Evolutionary conservation across 2,888 invertebrate species (phyloP).

Genomic region (Pardosa pseudoannulata): DNA sequence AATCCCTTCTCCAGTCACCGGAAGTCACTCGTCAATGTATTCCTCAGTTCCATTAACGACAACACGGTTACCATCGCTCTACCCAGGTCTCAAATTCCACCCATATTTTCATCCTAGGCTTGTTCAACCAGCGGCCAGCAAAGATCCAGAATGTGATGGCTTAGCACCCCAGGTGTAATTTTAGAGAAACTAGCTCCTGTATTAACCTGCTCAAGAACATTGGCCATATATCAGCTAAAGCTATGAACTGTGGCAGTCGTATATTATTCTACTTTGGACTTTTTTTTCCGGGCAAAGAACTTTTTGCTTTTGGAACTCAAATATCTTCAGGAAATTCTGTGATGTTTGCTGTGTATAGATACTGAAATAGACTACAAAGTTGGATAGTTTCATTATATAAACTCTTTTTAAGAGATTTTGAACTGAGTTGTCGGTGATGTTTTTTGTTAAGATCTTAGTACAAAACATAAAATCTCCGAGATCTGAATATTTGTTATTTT

Average conservation of each 20-base stretch:
- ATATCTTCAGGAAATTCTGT: not conserved
- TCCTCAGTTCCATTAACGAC: conserved; percentile 42
- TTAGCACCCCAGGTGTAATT: conserved; percentile 41
- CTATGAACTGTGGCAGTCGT: not conserved
- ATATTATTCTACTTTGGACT: not conserved
- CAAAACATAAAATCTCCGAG: not conserved
- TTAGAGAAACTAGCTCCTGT: not conserved
- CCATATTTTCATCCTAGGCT: conserved; percentile 70
- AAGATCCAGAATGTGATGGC: conserved; percentile 65
- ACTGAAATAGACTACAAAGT: not conserved
- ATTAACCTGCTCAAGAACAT: not conserved
- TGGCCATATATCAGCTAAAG: conserved; percentile 9
- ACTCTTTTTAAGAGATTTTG: too few relatives aligned
- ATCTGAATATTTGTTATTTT: not conserved
- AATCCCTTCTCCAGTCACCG: conserved; percentile 16
- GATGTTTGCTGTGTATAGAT: not conserved
- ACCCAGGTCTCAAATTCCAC: conserved; percentile 66
- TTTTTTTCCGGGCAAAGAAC: not conserved
- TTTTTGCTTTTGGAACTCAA: not conserved
- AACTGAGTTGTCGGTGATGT: too few relatives aligned
- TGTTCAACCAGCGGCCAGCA: conserved; percentile 48
- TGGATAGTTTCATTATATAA: too few relatives aligned
- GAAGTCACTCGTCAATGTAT: conserved; percentile 20
- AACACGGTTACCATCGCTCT: conserved; percentile 60
- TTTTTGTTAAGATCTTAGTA: not conserved